These are phyloP conservation scores for Cancer borealis DNA, from an alignment of 2,888 invertebrate species.

Conservation along the genomic window DNA sequence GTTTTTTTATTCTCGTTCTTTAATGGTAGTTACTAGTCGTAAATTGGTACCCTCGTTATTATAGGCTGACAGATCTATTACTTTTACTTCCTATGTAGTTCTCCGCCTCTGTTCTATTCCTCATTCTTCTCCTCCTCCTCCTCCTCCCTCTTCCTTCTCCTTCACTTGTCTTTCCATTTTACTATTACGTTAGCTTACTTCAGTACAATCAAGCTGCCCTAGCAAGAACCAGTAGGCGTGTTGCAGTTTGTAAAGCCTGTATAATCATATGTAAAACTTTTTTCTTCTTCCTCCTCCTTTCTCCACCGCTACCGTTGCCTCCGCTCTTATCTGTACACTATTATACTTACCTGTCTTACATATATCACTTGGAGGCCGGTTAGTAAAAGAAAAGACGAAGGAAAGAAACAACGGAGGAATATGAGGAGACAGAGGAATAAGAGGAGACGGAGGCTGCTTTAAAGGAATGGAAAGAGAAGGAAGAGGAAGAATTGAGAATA, in stretches of 20 bases:
- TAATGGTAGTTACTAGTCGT: too few species aligned
- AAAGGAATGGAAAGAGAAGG: background rate
- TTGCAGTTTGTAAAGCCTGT: background rate
- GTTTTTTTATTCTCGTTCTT: background rate
- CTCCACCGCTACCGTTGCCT: background rate
- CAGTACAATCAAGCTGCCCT: background rate
- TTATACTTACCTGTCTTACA: slow-evolving; percentile 1
- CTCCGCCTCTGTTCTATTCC: background rate
- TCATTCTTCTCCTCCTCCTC: background rate
- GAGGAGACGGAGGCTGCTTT: background rate
- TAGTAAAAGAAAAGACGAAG: background rate
- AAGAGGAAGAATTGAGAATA: background rate
- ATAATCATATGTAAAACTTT: background rate
- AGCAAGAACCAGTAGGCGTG: background rate
- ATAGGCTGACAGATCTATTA: too few species aligned
- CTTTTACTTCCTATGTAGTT: background rate
- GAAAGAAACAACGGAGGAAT: background rate
- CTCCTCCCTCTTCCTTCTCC: background rate
- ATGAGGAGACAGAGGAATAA: background rate
- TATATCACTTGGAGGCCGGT: background rate
- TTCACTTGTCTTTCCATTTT: background rate
- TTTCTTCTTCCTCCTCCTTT: background rate
- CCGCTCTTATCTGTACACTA: background rate
- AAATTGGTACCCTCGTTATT: too few species aligned
- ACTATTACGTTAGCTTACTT: background rate